Base-by-base conservation (phyloP, 2,113 vertebrate genomes). In the Vimba vimba region DNA sequence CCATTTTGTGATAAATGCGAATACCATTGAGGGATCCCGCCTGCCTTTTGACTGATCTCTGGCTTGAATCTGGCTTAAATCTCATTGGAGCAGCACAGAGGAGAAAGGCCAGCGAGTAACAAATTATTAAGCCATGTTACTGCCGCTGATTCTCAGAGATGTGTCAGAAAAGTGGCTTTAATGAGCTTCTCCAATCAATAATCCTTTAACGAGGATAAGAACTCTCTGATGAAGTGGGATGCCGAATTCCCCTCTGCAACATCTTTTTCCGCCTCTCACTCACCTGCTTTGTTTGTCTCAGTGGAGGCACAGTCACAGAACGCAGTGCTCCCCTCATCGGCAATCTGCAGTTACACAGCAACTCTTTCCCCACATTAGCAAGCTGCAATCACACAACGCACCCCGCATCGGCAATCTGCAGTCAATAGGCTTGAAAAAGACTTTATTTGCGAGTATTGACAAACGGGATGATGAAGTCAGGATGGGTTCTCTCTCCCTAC, bases 121-220 rank as follows among this genome's bases (percentile, higher is more conserved):
- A 69, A 86, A 90, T 90, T 89, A 89, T 87, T 84, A 83, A 86
- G 86, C 86, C 45, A 78, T 85, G 88, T 89, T 86, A 86, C 78
- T 78, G 77, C 81, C 77, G 78, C 88, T 80, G 88, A 89, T 89
- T 89, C 84, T 82, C 73, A 83, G 77, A 85, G 85, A 90, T 66
- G 87, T 88, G 88, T 88, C 87, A 87, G 86, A 86, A 88, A 91
- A 90, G 81, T 62, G 81, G 77, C 52, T 82, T 84, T 91, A 92
- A 91, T 91, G 90, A 91, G 89, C 76, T 88, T 88, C 88, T 90
- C 66, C 64, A 89, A 91, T 92, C 91, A 86, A 92, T 91, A 89
- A 89, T 86, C 88, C 88, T 84, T 89, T 88, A 91, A 91, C 83
- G 80, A 81, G 71, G 83, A 89, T 88, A 88, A 91, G 87, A 91